Evolutionary conservation across 2,113 vertebrate species (phyloP).

Genomic region (Epinephelus moara): DNA sequence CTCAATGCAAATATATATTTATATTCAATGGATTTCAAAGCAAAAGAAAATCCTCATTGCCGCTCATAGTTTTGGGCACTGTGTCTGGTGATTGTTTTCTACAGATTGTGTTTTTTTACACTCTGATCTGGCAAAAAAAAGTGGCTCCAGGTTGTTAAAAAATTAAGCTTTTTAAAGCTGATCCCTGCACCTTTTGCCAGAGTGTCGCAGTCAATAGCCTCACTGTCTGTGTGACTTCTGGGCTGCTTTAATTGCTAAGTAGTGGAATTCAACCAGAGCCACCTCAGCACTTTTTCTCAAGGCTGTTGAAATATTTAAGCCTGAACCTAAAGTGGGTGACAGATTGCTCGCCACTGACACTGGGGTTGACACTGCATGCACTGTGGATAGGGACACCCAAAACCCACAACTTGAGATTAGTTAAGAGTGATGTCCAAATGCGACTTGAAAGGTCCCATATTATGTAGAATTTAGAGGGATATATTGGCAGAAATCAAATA

Average conservation of each 20-base stretch:
- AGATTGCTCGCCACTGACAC: constrained; percentile 53
- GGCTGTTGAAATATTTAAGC: constrained; percentile 80
- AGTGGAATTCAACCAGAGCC: constrained; percentile 67
- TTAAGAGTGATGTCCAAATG: not conserved
- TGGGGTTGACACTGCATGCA: constrained; percentile 46
- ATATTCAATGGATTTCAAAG: constrained; percentile 10
- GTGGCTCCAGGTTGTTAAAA: constrained; percentile 5
- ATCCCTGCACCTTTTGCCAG: constrained; percentile 42
- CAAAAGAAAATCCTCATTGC: not conserved
- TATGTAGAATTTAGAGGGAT: too few relatives aligned
- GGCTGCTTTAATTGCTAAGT: constrained; percentile 79
- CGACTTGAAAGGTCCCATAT: not conserved
- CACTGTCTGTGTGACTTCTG: constrained; percentile 44
- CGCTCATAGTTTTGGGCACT: not conserved
- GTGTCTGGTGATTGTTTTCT: constrained; percentile 12
- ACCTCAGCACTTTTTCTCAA: constrained; percentile 79
- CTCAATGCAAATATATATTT: constrained; percentile 9
- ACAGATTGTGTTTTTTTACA: not conserved
- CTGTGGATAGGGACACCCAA: constrained; percentile 4
- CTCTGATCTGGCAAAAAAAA: not conserved
- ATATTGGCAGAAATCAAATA: too few relatives aligned
- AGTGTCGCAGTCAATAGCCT: constrained; percentile 30
- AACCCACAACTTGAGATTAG: constrained; percentile 34
- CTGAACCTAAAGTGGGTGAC: constrained; percentile 68
- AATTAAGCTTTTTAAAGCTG: constrained; percentile 37